These are phyloP conservation scores for Trachelus tabidus DNA, from an alignment of 2,888 invertebrate genomes.

Conservation along the genomic window DNA sequence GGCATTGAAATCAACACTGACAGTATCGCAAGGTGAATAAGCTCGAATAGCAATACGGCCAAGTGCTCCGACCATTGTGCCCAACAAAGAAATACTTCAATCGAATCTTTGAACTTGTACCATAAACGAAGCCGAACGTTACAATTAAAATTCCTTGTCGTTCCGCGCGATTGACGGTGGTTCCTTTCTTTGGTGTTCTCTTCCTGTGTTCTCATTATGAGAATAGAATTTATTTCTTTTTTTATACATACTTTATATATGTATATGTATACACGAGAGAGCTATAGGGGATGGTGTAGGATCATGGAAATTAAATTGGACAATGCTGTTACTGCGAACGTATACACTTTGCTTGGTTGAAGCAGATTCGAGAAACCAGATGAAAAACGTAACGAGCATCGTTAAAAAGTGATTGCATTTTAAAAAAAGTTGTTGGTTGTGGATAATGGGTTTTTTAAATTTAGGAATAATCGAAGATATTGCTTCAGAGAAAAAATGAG, in stretches of 20 bases:
- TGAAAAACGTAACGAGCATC: neutral
- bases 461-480: neutral
- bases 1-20: neutral
- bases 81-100: neutral
- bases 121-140: conserved; percentile 1
- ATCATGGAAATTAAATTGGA: neutral
- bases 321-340: neutral
- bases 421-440: neutral
- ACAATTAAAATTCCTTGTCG: neutral
- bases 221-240: neutral
- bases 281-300: neutral
- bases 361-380: neutral
- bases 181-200: neutral
- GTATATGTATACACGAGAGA: neutral
- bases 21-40: neutral
- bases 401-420: neutral
- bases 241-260: neutral
- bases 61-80: conserved; percentile 21
- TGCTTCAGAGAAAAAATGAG: neutral
- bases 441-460: neutral
- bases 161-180: neutral
- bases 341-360: neutral
- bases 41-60: conserved; percentile 15
- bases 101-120: neutral
- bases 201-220: neutral